Evolutionary conservation across 2,888 invertebrate genomes (phyloP).

Genomic region (Amphipyra tragopoginis): DNA sequence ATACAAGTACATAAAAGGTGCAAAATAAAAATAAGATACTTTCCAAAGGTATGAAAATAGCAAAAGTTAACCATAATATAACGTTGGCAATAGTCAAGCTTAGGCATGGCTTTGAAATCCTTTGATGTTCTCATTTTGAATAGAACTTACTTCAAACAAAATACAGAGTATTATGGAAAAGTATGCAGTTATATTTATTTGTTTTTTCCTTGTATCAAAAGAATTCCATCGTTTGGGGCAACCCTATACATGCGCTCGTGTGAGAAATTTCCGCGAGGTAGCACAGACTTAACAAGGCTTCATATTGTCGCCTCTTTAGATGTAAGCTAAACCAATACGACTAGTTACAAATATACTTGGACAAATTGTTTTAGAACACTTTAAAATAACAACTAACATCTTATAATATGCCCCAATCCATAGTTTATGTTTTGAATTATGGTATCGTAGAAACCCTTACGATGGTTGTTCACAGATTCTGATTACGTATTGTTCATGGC

Average conservation of each 20-base stretch:
- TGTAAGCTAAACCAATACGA: slow-evolving; percentile 60
- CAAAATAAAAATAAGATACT: slow-evolving; percentile 13
- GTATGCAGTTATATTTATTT: slow-evolving; percentile 34
- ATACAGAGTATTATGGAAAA: slow-evolving; percentile 30
- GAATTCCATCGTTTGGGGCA: slow-evolving; percentile 47
- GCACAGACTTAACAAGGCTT: slow-evolving; percentile 81
- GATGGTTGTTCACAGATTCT: slow-evolving; percentile 8
- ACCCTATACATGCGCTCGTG: slow-evolving; percentile 57
- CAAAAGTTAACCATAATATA: slow-evolving; percentile 23
- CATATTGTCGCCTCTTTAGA: slow-evolving; percentile 69
- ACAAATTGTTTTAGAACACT: slow-evolving; percentile 12
- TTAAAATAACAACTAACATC: too few species aligned
- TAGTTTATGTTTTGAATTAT: slow-evolving; percentile 11
- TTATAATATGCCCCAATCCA: too few species aligned
- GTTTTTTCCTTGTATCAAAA: slow-evolving; percentile 47
- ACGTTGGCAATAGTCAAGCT: slow-evolving; percentile 21
- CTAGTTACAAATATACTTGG: slow-evolving; percentile 39
- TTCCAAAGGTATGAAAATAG: slow-evolving; percentile 2
- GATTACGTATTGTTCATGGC: slow-evolving; percentile 26
- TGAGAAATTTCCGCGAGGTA: slow-evolving; percentile 72
- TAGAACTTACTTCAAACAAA: slow-evolving; percentile 45
- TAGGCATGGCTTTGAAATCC: slow-evolving; percentile 37
- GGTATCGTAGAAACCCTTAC: slow-evolving; percentile 29
- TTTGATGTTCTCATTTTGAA: slow-evolving; percentile 52
- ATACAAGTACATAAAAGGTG: not conserved